Percentiles rank a stretch among this genome's conserved stretches.
phyloP scores from a whole-genome alignment of 2,113 vertebrate genomes.

The Archilochus colubris region DNA sequence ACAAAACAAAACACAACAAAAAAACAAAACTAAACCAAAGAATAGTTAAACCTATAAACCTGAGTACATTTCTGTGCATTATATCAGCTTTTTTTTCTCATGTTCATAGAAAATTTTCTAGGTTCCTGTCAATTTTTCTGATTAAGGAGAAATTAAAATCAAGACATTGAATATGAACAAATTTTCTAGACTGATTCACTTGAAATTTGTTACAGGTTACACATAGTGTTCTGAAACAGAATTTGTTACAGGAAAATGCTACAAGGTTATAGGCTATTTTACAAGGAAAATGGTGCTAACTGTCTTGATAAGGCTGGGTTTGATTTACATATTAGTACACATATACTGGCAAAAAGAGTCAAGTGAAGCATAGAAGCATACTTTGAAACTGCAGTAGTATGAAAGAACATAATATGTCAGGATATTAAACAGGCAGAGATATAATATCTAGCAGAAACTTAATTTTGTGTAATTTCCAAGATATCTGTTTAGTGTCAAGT shows the following conservation, averaged over 20 bases:
- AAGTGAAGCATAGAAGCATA: neutral
- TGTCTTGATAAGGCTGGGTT: neutral
- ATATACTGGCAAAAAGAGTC: neutral
- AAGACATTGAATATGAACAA: neutral
- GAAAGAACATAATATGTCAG: neutral
- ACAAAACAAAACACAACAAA: no score
- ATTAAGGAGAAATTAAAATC: neutral
- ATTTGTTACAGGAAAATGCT: neutral
- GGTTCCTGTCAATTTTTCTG: neutral
- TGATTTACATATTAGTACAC: neutral
- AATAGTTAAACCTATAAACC: neutral
- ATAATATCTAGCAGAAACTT: neutral
- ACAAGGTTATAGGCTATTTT: neutral
- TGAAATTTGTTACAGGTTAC: neutral
- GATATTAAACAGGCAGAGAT: slow-evolving; percentile 26
- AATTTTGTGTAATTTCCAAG: slow-evolving; percentile 10
- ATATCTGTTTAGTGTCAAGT: neutral
- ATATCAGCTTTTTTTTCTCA: neutral
- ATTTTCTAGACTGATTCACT: neutral
- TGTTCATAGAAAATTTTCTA: neutral
- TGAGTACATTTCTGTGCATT: neutral
- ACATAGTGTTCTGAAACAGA: neutral
- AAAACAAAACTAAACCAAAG: neutral
- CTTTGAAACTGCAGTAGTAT: neutral
- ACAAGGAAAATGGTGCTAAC: neutral